phyloP scores from a whole-genome alignment of 2,113 vertebrate genomes.

The Bothrops jararaca region DNA sequence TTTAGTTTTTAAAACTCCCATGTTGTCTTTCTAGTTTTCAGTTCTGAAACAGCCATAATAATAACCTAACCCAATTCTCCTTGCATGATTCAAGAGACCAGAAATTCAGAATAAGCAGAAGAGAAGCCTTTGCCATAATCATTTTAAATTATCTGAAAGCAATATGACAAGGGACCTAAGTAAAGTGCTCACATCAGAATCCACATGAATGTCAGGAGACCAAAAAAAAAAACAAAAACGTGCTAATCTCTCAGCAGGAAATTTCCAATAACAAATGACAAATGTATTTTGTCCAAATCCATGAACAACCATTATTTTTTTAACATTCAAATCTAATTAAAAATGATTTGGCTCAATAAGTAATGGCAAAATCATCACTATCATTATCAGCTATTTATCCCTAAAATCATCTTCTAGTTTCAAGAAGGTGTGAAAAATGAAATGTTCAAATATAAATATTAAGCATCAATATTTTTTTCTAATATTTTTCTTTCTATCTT shows the following conservation, averaged over 20 bases:
- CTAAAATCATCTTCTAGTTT: neutral
- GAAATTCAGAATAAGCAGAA: neutral
- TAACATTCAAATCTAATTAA: neutral
- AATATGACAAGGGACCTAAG: neutral
- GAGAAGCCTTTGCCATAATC: neutral
- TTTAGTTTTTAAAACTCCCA: neutral
- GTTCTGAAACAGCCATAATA: neutral
- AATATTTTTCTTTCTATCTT: neutral
- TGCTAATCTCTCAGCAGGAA: neutral
- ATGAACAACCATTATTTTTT: neutral
- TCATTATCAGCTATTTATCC: neutral
- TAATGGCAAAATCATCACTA: neutral
- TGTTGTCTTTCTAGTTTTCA: neutral
- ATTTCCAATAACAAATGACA: neutral
- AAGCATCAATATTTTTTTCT: neutral
- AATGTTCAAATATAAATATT: neutral
- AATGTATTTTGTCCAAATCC: neutral
- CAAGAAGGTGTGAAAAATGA: neutral
- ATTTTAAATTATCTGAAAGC: neutral
- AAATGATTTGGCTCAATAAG: neutral
- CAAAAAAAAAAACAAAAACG: neutral
- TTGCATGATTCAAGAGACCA: neutral
- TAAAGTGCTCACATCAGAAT: neutral
- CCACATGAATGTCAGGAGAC: neutral
- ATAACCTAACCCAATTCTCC: neutral